A percentile compares a stretch with the other conserved stretches of the same genome.
These are phyloP conservation scores for Halcyon chelicuti DNA, from an alignment of 2,797 vertebrate genomes.

Conservation along the genomic window DNA sequence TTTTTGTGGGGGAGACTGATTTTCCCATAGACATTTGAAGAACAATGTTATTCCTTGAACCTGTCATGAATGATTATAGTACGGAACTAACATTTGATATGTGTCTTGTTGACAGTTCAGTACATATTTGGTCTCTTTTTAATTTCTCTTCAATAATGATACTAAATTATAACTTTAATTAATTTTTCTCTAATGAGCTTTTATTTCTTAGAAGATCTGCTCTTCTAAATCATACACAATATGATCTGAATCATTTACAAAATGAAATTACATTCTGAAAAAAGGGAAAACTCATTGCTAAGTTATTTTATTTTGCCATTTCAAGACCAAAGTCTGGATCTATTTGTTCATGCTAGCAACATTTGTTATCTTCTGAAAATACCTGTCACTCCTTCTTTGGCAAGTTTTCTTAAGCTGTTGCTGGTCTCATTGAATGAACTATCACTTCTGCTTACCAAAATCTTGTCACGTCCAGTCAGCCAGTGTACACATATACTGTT, in stretches of 20 bases:
- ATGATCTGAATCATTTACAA: background rate
- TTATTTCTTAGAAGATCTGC: background rate
- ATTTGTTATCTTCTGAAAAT: background rate
- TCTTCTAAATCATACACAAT: background rate
- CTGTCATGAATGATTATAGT: background rate
- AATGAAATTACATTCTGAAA: background rate
- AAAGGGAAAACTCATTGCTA: background rate
- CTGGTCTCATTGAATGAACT: background rate
- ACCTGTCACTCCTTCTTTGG: background rate
- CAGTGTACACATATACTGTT: background rate
- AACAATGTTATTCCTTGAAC: background rate
- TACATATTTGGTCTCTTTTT: background rate
- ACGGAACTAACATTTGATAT: background rate
- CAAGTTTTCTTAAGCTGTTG: background rate
- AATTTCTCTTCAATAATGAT: background rate
- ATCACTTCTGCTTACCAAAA: background rate
- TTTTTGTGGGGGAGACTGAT: background rate
- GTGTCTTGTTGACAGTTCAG: background rate
- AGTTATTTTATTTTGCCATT: background rate
- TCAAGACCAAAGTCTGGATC: background rate
- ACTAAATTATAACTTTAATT: background rate
- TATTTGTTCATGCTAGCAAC: background rate
- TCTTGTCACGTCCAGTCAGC: background rate
- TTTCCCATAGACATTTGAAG: background rate
- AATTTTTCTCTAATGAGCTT: background rate